A percentile compares a stretch with the other conserved stretches of the same genome.
These are phyloP conservation scores for roundworm (Caenorhabditis elegans) DNA, from an alignment of 1,140 invertebrate species.

Conservation along the genomic window DNA sequence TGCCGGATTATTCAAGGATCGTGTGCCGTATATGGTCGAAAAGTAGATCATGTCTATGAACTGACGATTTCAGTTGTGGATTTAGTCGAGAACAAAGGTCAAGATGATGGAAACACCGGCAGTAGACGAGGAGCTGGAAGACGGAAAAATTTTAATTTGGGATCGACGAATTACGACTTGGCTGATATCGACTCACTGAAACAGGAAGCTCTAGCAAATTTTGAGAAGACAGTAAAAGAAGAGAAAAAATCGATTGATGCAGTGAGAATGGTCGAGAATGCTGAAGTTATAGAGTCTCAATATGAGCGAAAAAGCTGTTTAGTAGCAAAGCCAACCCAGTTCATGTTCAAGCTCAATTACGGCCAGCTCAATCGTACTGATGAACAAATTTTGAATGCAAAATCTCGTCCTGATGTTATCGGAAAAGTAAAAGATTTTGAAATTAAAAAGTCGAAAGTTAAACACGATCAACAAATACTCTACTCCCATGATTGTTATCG, in stretches of 20 bases:
- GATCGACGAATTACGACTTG: not conserved
- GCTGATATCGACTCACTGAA: not conserved
- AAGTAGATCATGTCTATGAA: not conserved
- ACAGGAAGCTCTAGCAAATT: not conserved
- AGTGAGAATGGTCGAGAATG: not conserved
- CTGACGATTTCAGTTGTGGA: not conserved
- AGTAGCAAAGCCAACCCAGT: not conserved
- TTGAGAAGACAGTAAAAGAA: not conserved
- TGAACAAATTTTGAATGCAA: not conserved
- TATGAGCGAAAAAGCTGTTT: not conserved
- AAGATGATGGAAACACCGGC: not conserved
- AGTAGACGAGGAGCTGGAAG: not conserved
- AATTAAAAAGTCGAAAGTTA: not conserved
- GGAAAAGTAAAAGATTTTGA: slow-evolving; percentile 16
- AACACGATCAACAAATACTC: not conserved
- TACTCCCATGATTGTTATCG: not conserved
- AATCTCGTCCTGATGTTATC: not conserved
- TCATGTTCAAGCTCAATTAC: slow-evolving; percentile 12
- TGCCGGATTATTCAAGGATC: not conserved
- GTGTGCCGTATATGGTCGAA: not conserved
- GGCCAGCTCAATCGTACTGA: not conserved
- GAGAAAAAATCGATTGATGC: not conserved
- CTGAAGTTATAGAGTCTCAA: not conserved
- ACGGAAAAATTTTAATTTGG: not conserved
- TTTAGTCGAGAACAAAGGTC: not conserved